Base-by-base conservation (phyloP, 2,888 invertebrate genomes). In the Ferrisia virgata region DNA sequence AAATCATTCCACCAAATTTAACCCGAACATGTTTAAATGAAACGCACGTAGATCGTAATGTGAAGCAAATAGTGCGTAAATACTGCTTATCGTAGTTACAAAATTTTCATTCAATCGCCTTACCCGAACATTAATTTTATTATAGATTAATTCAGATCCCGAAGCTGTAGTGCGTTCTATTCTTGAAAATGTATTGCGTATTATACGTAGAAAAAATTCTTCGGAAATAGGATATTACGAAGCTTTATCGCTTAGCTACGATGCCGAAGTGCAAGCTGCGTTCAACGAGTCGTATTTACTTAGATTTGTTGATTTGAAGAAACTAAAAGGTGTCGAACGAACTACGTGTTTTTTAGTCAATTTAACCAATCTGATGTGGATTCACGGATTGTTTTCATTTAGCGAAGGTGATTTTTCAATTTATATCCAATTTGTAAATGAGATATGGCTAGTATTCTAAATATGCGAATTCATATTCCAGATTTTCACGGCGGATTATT, bases 321-420 rank as follows among this genome's bases (percentile, higher is more conserved):
- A 40, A 40, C n/a, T 69, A 40, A 79, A 47, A 2, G 8, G 28
- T 2, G 13, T 18, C 28, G 79, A 84, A 28, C 36, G 80, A 5
- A 80, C 80, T 3, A 64, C 79, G 13, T 69, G 84, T 80, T 88
- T 89, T 87, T 76, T 85, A 8, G 76, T 86, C 9, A 89, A 89
- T 85, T 85, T 88, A 1, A 88, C 88, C 87, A 89, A 89, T 86
- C 86, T 89, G 15, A 86, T 89, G 86, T 88, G 89, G 85, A 85
- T 89, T 25, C 89, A 89, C 83, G 86, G 88, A 1, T 85, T 87
- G 3, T 43, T 89, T 11, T 86, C 85, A 9, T 72, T 88, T 86
- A 11, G 84, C 86, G 43, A 72, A 43, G 76, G 83, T 83, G n/a
- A 72, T 22, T 15, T 33, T 33, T 69, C 22, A 25, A 2, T 58